phyloP scores from a whole-genome alignment of 2,797 vertebrate species.

The Acanthis flammea region DNA sequence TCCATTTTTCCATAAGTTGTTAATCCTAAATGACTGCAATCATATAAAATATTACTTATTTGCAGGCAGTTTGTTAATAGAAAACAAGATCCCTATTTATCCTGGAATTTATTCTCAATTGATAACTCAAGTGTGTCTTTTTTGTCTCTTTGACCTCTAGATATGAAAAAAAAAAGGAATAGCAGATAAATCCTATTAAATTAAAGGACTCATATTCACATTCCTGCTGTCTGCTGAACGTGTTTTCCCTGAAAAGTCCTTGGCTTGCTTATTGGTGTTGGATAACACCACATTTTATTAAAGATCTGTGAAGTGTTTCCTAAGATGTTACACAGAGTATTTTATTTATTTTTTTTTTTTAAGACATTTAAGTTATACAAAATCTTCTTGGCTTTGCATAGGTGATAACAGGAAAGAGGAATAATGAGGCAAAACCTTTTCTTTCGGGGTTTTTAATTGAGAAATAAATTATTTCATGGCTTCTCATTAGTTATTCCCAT shows the following conservation, averaged over 20 bases:
- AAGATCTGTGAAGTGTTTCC: conserved; percentile 72
- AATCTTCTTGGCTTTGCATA: conserved; percentile 72
- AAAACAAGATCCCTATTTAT: not conserved
- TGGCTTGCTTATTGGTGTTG: conserved; percentile 70
- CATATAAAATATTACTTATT: not conserved
- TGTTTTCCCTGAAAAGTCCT: conserved; percentile 58
- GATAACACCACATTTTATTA: conserved; percentile 76
- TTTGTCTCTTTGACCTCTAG: conserved; percentile 2
- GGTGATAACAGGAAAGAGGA: conserved; percentile 77
- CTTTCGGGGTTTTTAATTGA: conserved; percentile 76
- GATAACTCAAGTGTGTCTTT: not conserved
- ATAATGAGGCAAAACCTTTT: conserved; percentile 78
- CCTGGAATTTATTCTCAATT: not conserved
- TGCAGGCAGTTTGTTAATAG: not conserved
- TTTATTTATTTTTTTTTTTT: not conserved
- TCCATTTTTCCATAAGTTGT: not conserved
- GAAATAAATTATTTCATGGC: conserved; percentile 80
- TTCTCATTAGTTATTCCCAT: conserved; percentile 79
- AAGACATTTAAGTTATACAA: conserved; percentile 66
- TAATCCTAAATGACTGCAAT: not conserved
- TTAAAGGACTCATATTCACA: conserved; percentile 22
- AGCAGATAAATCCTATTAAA: conserved; percentile 39
- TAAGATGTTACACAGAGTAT: conserved; percentile 47
- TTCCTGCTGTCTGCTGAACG: conserved; percentile 47
- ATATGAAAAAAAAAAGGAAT: not conserved